Evolutionary conservation across 1,140 invertebrate genomes (phyloP).

Genomic region (Orius insidiosus): DNA sequence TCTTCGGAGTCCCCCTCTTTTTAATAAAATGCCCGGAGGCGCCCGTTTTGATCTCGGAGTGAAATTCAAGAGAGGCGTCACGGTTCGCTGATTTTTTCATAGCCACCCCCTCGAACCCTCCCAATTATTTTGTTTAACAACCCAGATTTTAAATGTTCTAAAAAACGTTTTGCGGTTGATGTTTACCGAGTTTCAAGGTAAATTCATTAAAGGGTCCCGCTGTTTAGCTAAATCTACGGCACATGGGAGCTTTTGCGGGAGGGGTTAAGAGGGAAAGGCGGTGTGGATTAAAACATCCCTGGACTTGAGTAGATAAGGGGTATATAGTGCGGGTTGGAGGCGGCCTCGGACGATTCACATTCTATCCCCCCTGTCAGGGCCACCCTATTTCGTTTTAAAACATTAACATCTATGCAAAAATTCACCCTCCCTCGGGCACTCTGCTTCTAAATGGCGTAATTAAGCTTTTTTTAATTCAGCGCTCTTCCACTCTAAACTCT

Average conservation of each 20-base stretch:
- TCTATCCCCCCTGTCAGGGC: too few relatives aligned
- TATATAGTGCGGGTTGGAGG: not conserved
- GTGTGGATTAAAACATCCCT: constrained; percentile 13
- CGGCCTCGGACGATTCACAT: not conserved
- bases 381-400: constrained; percentile 3
- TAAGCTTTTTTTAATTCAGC: constrained; percentile 6
- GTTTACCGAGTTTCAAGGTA: too few relatives aligned
- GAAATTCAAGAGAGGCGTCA: too few relatives aligned
- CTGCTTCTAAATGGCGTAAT: constrained; percentile 7
- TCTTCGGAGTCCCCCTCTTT: too few relatives aligned
- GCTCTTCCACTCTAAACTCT: constrained; percentile 2
- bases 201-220: too few relatives aligned
- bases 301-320: constrained; percentile 8
- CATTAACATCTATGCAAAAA: constrained; percentile 11
- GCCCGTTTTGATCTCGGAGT: too few relatives aligned
- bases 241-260: not conserved
- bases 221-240: not conserved
- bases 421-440: not conserved
- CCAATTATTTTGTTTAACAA: too few relatives aligned
- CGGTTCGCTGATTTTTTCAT: too few relatives aligned
- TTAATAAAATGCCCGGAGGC: too few relatives aligned
- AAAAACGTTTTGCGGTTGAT: too few relatives aligned
- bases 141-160: too few relatives aligned
- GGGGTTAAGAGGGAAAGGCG: not conserved
- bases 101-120: too few relatives aligned